These are phyloP conservation scores for Cyanocitta stelleri DNA, from an alignment of 2,113 vertebrate genomes.

Conservation along the genomic window DNA sequence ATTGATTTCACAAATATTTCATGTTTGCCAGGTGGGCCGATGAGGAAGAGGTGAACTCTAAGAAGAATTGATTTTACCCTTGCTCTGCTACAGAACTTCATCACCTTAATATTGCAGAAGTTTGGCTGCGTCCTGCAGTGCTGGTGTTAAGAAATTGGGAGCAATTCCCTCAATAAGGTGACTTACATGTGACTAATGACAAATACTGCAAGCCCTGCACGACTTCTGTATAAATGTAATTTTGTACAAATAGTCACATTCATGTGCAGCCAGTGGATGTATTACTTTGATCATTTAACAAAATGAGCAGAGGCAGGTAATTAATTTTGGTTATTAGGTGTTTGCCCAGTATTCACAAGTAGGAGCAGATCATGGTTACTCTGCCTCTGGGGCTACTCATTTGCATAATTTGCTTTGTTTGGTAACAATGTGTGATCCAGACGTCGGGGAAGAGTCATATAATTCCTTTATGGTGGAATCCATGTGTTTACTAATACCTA, in stretches of 20 bases:
- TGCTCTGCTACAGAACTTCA: neutral
- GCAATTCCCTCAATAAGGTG: neutral
- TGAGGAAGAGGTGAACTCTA: neutral
- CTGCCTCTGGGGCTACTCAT: slow-evolving; percentile 31
- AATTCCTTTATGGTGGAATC: neutral
- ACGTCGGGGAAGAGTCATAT: neutral
- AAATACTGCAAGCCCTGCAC: neutral
- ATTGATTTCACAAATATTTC: slow-evolving; percentile 36
- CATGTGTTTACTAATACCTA: neutral
- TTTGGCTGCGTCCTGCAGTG: neutral
- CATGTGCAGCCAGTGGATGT: neutral
- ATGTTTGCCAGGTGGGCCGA: neutral
- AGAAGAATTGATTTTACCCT: slow-evolving; percentile 1
- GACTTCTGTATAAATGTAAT: neutral
- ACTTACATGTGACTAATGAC: neutral
- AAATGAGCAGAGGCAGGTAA: slow-evolving; percentile 38
- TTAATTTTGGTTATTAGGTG: slow-evolving; percentile 44
- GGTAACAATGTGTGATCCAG: neutral
- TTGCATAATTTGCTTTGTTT: slow-evolving; percentile 47
- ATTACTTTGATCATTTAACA: slow-evolving; percentile 40
- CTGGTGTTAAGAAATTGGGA: neutral
- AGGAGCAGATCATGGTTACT: neutral
- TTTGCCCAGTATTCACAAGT: slow-evolving; percentile 19
- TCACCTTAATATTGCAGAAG: neutral
- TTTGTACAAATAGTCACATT: neutral